Percentiles rank a stretch among this genome's conserved stretches.
These are phyloP conservation scores for Otolemur crassicaudatus DNA, from an alignment of 2,797 vertebrate species.

Conservation along the genomic window DNA sequence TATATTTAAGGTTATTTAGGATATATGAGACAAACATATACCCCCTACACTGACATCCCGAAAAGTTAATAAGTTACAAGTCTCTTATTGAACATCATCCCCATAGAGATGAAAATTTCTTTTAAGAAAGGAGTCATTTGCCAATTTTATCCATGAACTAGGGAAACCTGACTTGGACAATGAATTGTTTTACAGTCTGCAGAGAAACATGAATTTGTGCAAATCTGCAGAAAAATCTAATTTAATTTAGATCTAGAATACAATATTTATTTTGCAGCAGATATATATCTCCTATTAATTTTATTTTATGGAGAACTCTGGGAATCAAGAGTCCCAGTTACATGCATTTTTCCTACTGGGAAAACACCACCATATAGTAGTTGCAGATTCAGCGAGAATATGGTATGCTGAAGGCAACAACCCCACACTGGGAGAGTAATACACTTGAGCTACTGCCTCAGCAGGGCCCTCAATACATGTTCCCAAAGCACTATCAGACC, in stretches of 20 bases:
- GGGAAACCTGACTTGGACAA: neutral
- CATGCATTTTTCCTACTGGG: neutral
- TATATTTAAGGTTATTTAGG: neutral
- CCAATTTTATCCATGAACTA: neutral
- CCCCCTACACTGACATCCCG: neutral
- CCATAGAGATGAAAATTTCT: neutral
- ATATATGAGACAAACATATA: neutral
- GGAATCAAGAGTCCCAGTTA: neutral
- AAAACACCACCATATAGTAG: neutral
- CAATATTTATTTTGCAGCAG: neutral
- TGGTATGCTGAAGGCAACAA: too few relatives aligned
- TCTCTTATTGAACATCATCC: neutral
- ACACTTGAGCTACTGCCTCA: neutral
- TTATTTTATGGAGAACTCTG: neutral
- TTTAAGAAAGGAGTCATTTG: neutral
- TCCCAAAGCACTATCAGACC: neutral
- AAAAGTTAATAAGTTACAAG: neutral
- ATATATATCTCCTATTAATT: neutral
- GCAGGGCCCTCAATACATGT: neutral
- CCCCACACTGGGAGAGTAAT: too few relatives aligned
- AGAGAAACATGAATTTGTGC: neutral
- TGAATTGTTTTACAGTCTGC: neutral
- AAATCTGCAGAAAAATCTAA: neutral
- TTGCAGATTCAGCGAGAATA: neutral
- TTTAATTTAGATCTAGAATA: neutral